These are phyloP conservation scores for Allolobophora icterica DNA, from an alignment of 2,888 invertebrate species.

Conservation along the genomic window DNA sequence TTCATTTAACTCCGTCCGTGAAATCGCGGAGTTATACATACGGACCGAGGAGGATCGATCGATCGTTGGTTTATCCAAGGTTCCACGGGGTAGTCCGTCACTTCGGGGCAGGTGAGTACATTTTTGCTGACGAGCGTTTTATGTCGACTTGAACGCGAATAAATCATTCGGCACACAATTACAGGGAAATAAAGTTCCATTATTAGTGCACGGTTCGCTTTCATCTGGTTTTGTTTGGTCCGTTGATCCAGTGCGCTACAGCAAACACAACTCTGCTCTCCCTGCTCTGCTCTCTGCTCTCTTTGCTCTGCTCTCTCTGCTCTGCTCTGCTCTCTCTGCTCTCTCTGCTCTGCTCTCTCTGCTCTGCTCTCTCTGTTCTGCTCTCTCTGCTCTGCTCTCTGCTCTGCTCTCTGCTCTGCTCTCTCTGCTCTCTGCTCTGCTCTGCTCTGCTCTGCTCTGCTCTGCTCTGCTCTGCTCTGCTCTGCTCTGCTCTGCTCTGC, in stretches of 20 bases:
- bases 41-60: background rate
- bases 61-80: background rate
- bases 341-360: background rate
- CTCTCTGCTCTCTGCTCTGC: background rate
- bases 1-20: background rate
- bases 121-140: background rate
- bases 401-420: background rate
- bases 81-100: background rate
- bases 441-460: background rate
- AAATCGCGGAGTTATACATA: background rate
- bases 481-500: background rate
- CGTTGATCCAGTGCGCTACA: too few species aligned
- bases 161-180: background rate
- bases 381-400: constrained; percentile 26
- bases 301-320: background rate
- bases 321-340: background rate
- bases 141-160: background rate
- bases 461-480: constrained; percentile 22
- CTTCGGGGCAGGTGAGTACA: background rate
- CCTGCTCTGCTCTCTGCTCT: background rate
- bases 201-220: background rate
- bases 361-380: background rate
- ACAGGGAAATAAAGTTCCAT: background rate
- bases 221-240: background rate
- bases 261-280: background rate